phyloP scores from a whole-genome alignment of 2,113 vertebrate genomes.

The Silurus asotus region DNA sequence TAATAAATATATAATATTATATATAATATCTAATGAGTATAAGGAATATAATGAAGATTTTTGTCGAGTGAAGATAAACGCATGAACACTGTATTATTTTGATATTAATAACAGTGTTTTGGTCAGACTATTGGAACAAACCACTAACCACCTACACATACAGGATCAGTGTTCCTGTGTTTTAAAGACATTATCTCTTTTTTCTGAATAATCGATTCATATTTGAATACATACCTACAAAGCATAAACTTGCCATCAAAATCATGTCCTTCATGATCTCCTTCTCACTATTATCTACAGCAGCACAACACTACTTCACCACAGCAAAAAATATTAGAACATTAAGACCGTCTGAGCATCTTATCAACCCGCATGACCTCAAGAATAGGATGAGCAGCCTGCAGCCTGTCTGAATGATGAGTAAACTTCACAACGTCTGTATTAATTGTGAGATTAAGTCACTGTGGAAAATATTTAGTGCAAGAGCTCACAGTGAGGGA shows the following conservation, averaged over 20 bases:
- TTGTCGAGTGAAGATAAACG: not conserved
- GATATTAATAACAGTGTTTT: not conserved
- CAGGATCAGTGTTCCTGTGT: not conserved
- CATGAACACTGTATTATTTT: not conserved
- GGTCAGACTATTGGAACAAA: not conserved
- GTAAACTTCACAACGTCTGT: constrained; percentile 63
- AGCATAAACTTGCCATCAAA: not conserved
- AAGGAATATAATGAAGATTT: not conserved
- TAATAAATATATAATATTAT: too few relatives aligned
- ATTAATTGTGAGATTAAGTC: constrained; percentile 63
- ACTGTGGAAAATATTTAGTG: constrained; percentile 59
- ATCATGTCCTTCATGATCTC: not conserved
- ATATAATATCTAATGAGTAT: too few relatives aligned
- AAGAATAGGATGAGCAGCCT: constrained; percentile 18
- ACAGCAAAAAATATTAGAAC: not conserved
- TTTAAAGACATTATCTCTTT: not conserved
- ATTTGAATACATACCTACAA: not conserved
- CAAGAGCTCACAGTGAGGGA: constrained; percentile 54
- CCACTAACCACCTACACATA: not conserved
- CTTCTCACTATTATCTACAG: not conserved
- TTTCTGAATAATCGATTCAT: too few relatives aligned
- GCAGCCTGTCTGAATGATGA: constrained; percentile 59
- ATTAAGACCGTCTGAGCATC: not conserved
- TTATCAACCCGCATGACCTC: not conserved
- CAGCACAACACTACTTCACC: not conserved